Evolutionary conservation across 2,797 vertebrate species (phyloP), one percentile per base, ranked within the genome.

Genomic region (Phataginus tricuspis): DNA sequence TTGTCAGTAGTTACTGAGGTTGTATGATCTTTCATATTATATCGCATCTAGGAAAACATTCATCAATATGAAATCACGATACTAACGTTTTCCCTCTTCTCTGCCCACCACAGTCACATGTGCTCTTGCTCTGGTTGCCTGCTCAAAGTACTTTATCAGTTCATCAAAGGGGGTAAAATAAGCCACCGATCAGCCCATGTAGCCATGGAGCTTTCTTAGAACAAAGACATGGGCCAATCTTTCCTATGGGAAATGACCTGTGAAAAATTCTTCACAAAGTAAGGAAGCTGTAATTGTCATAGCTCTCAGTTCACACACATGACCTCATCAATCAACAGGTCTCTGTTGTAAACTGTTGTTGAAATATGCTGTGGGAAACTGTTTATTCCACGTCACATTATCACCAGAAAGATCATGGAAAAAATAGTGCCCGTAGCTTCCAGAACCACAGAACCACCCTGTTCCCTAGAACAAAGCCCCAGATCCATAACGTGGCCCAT

Each of bases 201-300:
- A 79, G 82, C 95, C 95, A 12, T 27, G 78, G 92, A 90, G 89
- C 51, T 75, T 97, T 80, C 90, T 96, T 78, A 97, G 94, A 98
- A 98, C 97, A 98, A 98, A 98, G 96, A 92, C 75, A 83, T 69
- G 95, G 94, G 71, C 96, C 85, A 96, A 66, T 71, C 96, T 97
- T 96, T 97, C 75, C 19, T 86, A 80, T 66, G 71, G 69, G 91
- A 97, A 95, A 86, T 78, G 96, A 97, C 93, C 97, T 98, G 94
- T 98, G 98, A 98, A 98, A 45, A 98, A 98, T 97, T 97, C 92
- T 94, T 96, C 86, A 97, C 89, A 95, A 98, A 83, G 92, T 94
- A 75, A 91, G 94, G 64, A 94, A 97, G 77, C 94, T 97, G 92
- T 96, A 97, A 95, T 95, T 98, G 97, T 90, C 79, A 97, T 94